phyloP scores from a whole-genome alignment of 2,113 vertebrate genomes.

The Camelus dromedarius region DNA sequence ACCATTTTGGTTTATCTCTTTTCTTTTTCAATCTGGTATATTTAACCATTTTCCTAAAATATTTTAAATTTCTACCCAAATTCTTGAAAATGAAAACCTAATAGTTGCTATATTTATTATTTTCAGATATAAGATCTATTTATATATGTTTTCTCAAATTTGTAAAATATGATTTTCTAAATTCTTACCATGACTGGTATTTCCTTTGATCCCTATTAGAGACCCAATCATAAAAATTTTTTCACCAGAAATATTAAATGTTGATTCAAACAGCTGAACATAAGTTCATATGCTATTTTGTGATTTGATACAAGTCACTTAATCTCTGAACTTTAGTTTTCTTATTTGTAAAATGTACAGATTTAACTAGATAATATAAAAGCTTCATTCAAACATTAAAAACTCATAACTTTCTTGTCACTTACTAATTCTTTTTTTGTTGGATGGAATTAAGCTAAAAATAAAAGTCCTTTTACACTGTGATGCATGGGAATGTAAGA shows the following conservation, averaged over 20 bases:
- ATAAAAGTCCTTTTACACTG: slow-evolving; percentile 34
- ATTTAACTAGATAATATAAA: background rate
- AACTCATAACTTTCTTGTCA: background rate
- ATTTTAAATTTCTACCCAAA: background rate
- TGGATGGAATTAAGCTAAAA: slow-evolving; percentile 33
- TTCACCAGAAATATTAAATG: slow-evolving; percentile 6
- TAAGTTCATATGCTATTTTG: background rate
- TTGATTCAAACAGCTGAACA: background rate
- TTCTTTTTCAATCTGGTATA: background rate
- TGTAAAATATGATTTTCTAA: slow-evolving; percentile 16
- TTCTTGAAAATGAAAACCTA: background rate
- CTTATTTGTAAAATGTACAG: background rate
- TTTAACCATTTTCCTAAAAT: background rate
- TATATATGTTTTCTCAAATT: background rate
- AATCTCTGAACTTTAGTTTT: background rate
- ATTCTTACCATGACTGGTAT: background rate
- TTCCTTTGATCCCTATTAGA: background rate
- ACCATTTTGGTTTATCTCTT: background rate
- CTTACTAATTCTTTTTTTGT: background rate
- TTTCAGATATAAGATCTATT: background rate
- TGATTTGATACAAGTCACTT: background rate
- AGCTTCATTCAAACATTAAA: slow-evolving; percentile 1
- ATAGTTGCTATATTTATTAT: background rate
- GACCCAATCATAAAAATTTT: background rate
- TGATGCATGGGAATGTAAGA: background rate